Evolutionary conservation across 2,888 invertebrate genomes (phyloP).

Genomic region (Oligia strigilis): DNA sequence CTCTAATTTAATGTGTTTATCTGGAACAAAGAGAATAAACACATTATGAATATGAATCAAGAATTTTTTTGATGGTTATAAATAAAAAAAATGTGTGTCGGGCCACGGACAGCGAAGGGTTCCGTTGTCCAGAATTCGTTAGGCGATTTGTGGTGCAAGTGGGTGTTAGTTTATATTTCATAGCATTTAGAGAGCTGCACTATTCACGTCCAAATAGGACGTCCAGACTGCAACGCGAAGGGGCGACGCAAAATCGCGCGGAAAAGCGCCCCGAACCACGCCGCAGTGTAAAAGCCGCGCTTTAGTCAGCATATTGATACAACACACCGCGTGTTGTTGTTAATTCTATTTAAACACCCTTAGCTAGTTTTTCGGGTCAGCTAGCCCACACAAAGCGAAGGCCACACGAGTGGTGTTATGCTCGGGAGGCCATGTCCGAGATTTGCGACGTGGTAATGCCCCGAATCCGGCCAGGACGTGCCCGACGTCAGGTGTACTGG

Average conservation of each 20-base stretch:
- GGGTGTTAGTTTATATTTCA: background rate
- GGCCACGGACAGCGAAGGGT: background rate
- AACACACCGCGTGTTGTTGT: no score
- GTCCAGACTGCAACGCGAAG: background rate
- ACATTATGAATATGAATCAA: constrained; percentile 1
- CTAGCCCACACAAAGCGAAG: background rate
- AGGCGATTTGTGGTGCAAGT: background rate
- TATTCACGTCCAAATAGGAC: background rate
- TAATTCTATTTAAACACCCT: background rate
- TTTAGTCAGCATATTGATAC: background rate
- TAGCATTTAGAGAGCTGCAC: background rate
- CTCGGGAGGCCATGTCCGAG: no score
- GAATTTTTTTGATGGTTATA: background rate
- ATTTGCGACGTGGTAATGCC: no score
- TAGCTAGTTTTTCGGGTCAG: background rate
- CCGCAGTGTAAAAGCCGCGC: background rate
- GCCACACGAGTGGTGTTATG: no score
- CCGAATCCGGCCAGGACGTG: no score
- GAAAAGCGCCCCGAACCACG: no score
- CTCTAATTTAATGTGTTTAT: constrained; percentile 87
- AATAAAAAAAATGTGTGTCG: background rate
- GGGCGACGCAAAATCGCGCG: background rate
- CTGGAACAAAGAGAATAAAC: constrained; percentile 81
- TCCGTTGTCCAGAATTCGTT: background rate
- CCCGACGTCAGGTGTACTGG: no score